Evolutionary conservation across 2,113 vertebrate genomes (phyloP), one percentile per base, ranked within the genome.

Genomic region (Eudorcas thomsonii): DNA sequence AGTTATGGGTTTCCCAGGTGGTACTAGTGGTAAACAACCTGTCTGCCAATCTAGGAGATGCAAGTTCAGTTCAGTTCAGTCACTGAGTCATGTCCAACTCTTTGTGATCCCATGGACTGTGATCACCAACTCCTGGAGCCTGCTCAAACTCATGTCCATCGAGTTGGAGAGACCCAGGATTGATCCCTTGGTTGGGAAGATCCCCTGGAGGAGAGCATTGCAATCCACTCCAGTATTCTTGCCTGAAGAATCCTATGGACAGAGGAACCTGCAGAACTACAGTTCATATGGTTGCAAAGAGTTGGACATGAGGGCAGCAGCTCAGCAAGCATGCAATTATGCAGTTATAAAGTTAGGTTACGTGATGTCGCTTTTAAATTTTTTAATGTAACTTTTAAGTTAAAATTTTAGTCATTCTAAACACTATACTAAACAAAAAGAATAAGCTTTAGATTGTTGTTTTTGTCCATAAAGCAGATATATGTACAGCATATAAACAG

Each of bases 21-120:
- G 71, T 43, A 6, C 71, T 74, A 25, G 12, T 74, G 19, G 71
- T 74, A 25, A 14, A 74, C 36, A 74, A 26, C 71, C 36, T 74
- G 5, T 26, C 36, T 74, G 71, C 36, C 36, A 74, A 43, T 43
- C 36, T 43, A 74, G 39, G 36, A 43, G 71, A 25, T 43, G 21
- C 23, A 74, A 26, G 10, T 12, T 71, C 67, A 39, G n/a, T 39
- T 71, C 67, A 71, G 11, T 39, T 71, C 10, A 71, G n/a, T 39
- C 0, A 0, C 67, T 39, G 9, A 39, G 67, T 36, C 1, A 0
- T 36, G 19, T 71, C 64, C 64, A 36, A 3, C n/a, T 71, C n/a
- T 71, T 71, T 71, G n/a, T 0, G 1, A 71, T 19, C 19, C 64
- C 19, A 39, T 36, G 67, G 19, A 23, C 67, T 45, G 43, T 71